phyloP scores from a whole-genome alignment of 2,888 invertebrate species.

The Conomelus anceps region DNA sequence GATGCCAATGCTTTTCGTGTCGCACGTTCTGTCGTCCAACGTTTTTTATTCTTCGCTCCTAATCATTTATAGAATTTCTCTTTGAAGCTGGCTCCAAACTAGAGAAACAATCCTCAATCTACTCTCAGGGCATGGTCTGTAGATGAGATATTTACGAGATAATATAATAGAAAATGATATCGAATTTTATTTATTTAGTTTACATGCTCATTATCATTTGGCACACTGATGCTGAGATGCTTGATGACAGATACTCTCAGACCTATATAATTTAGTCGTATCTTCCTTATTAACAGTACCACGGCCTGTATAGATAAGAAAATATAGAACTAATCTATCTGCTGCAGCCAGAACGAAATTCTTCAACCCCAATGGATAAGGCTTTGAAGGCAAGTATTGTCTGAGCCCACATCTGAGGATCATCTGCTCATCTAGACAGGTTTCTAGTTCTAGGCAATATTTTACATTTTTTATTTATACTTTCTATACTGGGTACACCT shows the following conservation, averaged over 20 bases:
- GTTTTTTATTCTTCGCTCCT: background rate
- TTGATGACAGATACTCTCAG: no score
- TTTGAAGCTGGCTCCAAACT: background rate
- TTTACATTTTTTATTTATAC: background rate
- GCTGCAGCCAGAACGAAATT: background rate
- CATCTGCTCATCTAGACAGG: background rate
- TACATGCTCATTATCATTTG: no score
- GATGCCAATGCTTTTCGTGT: background rate
- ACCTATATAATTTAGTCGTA: no score
- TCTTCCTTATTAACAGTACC: background rate
- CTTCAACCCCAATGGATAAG: background rate
- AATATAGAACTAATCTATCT: background rate
- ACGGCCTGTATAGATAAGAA: background rate
- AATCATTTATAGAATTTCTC: background rate
- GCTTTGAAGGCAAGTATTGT: no score
- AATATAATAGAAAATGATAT: no score
- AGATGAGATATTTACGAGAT: no score
- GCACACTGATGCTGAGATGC: no score
- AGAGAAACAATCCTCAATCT: background rate
- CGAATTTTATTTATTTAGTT: no score
- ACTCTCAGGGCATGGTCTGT: no score
- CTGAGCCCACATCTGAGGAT: background rate
- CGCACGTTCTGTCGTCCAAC: background rate
- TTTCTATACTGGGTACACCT: background rate
- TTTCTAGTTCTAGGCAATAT: background rate